A percentile compares a stretch with the other conserved stretches of the same genome.
Conservation (phyloP, 2,888 invertebrate genomes). For the Apocheima hispidaria region DNA sequence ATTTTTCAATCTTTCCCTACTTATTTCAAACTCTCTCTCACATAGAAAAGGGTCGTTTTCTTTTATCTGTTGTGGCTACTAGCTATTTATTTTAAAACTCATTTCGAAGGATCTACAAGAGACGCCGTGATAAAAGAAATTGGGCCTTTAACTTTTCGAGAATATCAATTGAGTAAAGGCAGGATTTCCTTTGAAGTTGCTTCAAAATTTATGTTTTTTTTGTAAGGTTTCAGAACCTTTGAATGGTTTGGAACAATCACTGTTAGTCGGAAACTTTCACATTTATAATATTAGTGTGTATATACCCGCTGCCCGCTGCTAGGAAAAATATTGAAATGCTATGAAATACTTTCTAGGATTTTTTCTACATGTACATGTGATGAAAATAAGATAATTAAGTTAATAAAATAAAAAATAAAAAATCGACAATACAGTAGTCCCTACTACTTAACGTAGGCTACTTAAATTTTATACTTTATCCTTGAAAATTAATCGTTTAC, state of each 20-base stretch:
- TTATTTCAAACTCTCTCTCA: slow-evolving; percentile 46
- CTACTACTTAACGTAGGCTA: too few relatives aligned
- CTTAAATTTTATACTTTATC: too few relatives aligned
- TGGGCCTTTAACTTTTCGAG: slow-evolving; percentile 49
- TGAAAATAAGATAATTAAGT: too few relatives aligned
- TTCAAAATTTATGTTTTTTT: slow-evolving; percentile 50
- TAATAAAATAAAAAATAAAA: too few relatives aligned
- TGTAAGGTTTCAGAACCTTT: slow-evolving; percentile 19
- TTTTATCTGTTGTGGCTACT: slow-evolving; percentile 54
- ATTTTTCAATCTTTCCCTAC: slow-evolving; percentile 32
- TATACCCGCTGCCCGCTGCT: too few relatives aligned
- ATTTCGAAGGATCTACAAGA: slow-evolving; percentile 54
- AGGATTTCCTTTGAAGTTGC: slow-evolving; percentile 49
- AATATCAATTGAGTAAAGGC: slow-evolving; percentile 52
- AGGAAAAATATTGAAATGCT: too few relatives aligned
- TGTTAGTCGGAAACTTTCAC: too few relatives aligned
- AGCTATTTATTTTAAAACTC: slow-evolving; percentile 64
- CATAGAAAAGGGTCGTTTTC: slow-evolving; percentile 49
- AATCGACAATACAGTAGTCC: too few relatives aligned
- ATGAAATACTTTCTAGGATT: too few relatives aligned
- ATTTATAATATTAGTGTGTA: too few relatives aligned
- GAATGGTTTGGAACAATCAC: not conserved
- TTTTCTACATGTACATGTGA: too few relatives aligned
- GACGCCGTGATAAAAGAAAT: slow-evolving; percentile 56
- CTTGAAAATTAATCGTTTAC: not conserved